Conservation (phyloP, 2,797 vertebrate species). For the Acrossocheilus fasciatus region DNA sequence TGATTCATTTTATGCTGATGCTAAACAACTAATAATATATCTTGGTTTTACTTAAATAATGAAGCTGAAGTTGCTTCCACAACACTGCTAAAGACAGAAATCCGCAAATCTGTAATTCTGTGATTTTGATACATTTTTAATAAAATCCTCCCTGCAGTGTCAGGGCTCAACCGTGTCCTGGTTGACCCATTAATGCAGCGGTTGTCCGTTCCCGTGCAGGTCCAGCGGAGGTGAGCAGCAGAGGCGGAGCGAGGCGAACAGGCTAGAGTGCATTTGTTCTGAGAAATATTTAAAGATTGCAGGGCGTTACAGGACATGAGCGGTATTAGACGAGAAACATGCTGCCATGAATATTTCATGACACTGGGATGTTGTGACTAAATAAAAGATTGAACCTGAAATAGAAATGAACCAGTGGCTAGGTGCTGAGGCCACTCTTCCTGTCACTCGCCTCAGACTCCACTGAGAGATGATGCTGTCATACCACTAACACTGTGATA, state of each 20-base stretch:
- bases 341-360: constrained; percentile 55
- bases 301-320: constrained; percentile 50
- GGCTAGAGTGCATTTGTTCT: constrained; percentile 58
- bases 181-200: not conserved
- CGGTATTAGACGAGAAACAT: constrained; percentile 55
- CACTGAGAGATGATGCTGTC: constrained; percentile 13
- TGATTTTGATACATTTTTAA: not conserved
- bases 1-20: not conserved
- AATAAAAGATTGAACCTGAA: constrained; percentile 64
- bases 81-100: not conserved
- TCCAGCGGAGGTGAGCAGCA: constrained; percentile 17
- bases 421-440: constrained; percentile 34
- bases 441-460: constrained; percentile 13
- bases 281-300: constrained; percentile 63
- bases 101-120: not conserved
- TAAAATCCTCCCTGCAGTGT: not conserved
- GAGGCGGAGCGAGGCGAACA: not conserved
- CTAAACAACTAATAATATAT: not conserved
- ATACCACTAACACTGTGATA: not conserved
- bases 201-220: constrained; percentile 2
- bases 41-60: not conserved
- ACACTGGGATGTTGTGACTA: constrained; percentile 59
- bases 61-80: not conserved
- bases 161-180: not conserved
- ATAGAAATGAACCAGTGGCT: constrained; percentile 51